phyloP scores from a whole-genome alignment of 1,140 invertebrate species.

The Aphelenchoides fujianensis region DNA sequence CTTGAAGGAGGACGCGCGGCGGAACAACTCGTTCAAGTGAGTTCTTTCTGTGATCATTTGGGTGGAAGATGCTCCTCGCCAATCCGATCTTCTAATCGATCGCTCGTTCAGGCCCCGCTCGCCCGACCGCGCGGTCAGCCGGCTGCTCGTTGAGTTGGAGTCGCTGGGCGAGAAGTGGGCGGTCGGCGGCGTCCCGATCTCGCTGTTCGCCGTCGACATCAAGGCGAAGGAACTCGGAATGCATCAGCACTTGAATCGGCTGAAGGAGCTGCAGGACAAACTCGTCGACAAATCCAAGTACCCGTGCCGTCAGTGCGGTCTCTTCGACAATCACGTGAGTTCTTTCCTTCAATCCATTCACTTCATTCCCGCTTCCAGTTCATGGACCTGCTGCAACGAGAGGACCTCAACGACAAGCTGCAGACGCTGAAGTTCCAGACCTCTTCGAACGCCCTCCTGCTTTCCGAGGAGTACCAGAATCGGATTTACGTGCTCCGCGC shows the following conservation, averaged over 20 bases:
- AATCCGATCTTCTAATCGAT: neutral
- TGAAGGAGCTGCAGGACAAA: conserved; percentile 72
- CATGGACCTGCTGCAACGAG: conserved; percentile 2
- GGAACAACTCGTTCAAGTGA: conserved; percentile 12
- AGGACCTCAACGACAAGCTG: conserved; percentile 22
- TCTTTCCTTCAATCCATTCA: neutral
- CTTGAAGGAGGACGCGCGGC: conserved; percentile 26
- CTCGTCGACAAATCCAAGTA: conserved; percentile 62
- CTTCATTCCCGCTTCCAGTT: conserved; percentile 26
- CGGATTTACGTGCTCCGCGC: conserved; percentile 77
- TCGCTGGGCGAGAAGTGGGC: conserved; percentile 27
- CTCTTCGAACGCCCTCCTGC: conserved; percentile 77
- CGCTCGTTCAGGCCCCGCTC: conserved; percentile 51
- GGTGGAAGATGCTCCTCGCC: too few relatives aligned
- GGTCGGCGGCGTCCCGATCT: conserved; percentile 11
- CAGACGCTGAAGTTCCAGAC: conserved; percentile 42
- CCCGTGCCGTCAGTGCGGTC: conserved; percentile 30
- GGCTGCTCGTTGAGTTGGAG: conserved; percentile 66
- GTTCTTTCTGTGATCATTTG: neutral
- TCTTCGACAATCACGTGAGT: conserved; percentile 47
- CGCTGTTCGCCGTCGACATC: conserved; percentile 67
- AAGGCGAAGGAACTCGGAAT: conserved; percentile 66
- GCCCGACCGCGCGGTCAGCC: conserved; percentile 70
- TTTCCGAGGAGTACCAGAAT: conserved; percentile 84
- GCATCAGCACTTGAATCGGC: conserved; percentile 70